Evolutionary conservation across 2,113 vertebrate species (phyloP).

Genomic region (human): GRCh38 chr1:58989001-58989500

Average conservation of each 20-base stretch:
- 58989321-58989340: neutral
- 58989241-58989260: neutral
- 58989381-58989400: neutral
- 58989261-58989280: neutral
- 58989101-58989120: neutral
- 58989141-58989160: neutral
- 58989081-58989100: neutral
- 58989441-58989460: neutral
- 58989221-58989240: neutral
- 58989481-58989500: fast-evolving
- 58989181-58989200: neutral
- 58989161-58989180: neutral
- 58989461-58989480: neutral
- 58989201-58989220: too few relatives aligned
- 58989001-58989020: neutral
- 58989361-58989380: neutral
- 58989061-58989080: neutral
- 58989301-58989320: neutral
- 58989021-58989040: neutral
- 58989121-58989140: neutral
- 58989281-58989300: neutral
- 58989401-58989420: neutral
- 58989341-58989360: neutral
- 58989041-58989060: neutral
- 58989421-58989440: neutral